A percentile compares a stretch with the other conserved stretches of the same genome.
phyloP scores from a whole-genome alignment of 1,140 invertebrate species.

The Holcopasites calliopsidis region DNA sequence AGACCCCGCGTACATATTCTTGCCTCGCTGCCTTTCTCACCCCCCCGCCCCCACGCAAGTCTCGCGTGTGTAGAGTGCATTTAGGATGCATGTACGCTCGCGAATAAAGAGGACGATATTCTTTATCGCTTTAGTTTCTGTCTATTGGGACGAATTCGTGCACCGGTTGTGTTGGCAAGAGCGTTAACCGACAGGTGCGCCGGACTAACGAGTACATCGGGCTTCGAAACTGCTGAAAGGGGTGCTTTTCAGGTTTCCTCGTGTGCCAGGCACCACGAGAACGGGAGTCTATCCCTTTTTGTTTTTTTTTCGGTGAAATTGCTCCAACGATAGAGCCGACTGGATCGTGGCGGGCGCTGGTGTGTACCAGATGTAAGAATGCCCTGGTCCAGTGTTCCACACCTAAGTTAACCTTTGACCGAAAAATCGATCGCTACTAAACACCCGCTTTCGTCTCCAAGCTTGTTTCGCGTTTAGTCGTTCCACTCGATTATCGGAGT shows the following conservation, averaged over 20 bases:
- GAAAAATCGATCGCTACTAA: slow-evolving; percentile 32
- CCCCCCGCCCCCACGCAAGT: slow-evolving; percentile 39
- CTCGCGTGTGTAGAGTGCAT: slow-evolving; percentile 73
- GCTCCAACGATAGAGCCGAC: slow-evolving; percentile 2
- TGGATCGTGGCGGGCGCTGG: slow-evolving; percentile 9
- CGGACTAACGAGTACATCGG: slow-evolving; percentile 31
- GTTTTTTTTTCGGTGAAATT: not conserved
- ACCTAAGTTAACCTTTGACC: slow-evolving; percentile 77
- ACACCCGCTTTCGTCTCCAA: slow-evolving; percentile 36
- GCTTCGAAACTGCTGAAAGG: slow-evolving; percentile 43
- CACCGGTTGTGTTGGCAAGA: slow-evolving; percentile 38
- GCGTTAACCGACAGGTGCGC: slow-evolving; percentile 62
- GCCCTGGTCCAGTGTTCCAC: slow-evolving; percentile 70
- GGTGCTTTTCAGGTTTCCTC: slow-evolving; percentile 23
- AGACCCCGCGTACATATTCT: slow-evolving; percentile 52
- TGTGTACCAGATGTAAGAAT: too few relatives aligned
- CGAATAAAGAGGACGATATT: slow-evolving; percentile 60
- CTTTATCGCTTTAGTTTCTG: slow-evolving; percentile 63
- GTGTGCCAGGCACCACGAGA: slow-evolving; percentile 20
- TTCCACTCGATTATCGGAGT: slow-evolving; percentile 12
- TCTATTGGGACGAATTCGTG: slow-evolving; percentile 60
- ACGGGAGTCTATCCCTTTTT: not conserved
- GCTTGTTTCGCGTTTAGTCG: not conserved
- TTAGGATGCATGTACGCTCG: slow-evolving; percentile 63
- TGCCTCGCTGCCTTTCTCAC: slow-evolving; percentile 25